Conservation (phyloP, 2,888 invertebrate species). For the Xestobium rufovillosum region DNA sequence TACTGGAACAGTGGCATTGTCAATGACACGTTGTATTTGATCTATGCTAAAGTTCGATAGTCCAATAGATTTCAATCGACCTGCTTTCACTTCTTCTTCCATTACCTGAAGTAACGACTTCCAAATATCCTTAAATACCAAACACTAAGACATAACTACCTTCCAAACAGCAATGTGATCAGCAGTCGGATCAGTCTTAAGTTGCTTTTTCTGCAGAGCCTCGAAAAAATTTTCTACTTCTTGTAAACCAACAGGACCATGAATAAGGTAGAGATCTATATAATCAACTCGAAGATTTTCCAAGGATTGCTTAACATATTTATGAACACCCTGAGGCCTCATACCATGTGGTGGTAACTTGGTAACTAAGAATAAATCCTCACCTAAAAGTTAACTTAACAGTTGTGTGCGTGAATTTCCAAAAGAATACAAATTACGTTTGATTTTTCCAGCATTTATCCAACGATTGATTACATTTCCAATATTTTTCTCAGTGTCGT, state of each 20-base stretch:
- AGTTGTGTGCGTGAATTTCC: no score
- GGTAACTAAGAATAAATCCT: slow-evolving; percentile 70
- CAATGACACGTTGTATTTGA: neutral
- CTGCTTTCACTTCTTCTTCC: neutral
- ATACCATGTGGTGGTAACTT: slow-evolving; percentile 61
- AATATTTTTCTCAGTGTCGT: slow-evolving; percentile 68
- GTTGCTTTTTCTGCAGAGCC: neutral
- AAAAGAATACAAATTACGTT: no score
- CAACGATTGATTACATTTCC: slow-evolving; percentile 66
- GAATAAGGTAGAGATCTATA: slow-evolving; percentile 1
- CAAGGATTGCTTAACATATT: slow-evolving; percentile 56
- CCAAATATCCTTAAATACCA: no score
- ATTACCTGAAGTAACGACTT: no score
- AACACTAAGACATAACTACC: no score
- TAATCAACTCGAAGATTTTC: slow-evolving; percentile 22
- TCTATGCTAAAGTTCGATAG: neutral
- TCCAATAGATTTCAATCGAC: neutral
- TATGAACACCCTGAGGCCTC: slow-evolving; percentile 52
- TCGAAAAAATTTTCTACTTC: neutral
- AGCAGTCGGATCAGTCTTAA: neutral
- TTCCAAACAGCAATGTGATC: neutral
- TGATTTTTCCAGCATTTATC: slow-evolving; percentile 55
- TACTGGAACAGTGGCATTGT: slow-evolving; percentile 26
- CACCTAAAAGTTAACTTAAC: slow-evolving; percentile 44
- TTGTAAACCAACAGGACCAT: neutral